Evolutionary conservation across 2,888 invertebrate species (phyloP), one percentile per base, ranked within the genome.

Genomic region (Galerucella pusilla): DNA sequence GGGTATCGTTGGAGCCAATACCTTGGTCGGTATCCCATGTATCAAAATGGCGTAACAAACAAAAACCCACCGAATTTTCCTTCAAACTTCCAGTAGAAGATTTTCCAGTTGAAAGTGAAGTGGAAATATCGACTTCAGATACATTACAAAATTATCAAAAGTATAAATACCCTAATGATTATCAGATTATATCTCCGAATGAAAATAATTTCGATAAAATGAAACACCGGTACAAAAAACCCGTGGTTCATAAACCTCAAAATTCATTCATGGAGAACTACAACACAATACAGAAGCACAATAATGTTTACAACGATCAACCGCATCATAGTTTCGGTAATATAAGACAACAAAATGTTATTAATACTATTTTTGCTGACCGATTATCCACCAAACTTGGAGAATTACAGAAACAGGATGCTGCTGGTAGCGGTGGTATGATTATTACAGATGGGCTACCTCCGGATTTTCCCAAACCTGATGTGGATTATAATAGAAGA

Each of bases 21-120:
- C 94, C 94, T 0, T 94, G 94, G 94, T 94, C 94, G 0, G 91
- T 93, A 12, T 94, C 94, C 80, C 94, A 94, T 87, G 92, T 94
- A 78, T 93, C 94, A 2, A 94, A 94, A 86, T 94, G 94, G 94
- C 92, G 94, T 83, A 88, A 90, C 10, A 90, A 90, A 77, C 88
- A 90, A 75, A 90, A 90, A 83, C 89, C 90, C 0, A 75, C 72
- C 2, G 79, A 81, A 28, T 46, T 71, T 4, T 81, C 88, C 88
- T 20, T 87, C 86, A 71, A 69, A 45, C 66, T 12, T 14, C 81
- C 69, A 61, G 10, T 16, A 49, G 60, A 88, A 71, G 87, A 89
- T 52, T 87, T 88, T 7, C 84, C 87, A 52, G 84, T 80, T 74
- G 84, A 85, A 12, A 84, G 79, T 20, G 79, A 84, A 45, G 76